A percentile compares a stretch with the other conserved stretches of the same genome.
phyloP scores from a whole-genome alignment of 2,888 invertebrate genomes.

The Antheraea assamensis region DNA sequence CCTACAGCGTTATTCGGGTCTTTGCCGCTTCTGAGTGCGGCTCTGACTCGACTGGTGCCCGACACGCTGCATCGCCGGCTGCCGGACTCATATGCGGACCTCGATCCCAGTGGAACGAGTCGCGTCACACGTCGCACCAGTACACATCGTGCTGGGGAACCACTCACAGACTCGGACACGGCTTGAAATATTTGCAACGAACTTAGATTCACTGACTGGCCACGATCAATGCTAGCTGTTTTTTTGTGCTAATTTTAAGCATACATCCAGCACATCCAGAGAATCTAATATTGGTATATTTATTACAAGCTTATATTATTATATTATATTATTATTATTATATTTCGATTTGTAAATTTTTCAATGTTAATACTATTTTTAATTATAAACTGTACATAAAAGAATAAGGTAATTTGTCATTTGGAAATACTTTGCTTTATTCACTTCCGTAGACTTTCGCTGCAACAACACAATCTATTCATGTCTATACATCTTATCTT shows the following conservation, averaged over 20 bases:
- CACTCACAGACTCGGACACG: background rate
- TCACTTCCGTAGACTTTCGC: too few relatives aligned
- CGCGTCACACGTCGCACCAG: background rate
- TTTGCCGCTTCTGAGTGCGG: constrained; percentile 80
- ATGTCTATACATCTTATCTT: too few relatives aligned
- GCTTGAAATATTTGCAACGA: background rate
- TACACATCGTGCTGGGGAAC: background rate
- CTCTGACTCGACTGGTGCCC: constrained; percentile 79
- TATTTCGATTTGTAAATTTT: too few relatives aligned
- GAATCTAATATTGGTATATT: background rate
- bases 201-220: too few relatives aligned
- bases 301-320: background rate
- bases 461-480: too few relatives aligned
- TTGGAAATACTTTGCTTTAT: too few relatives aligned
- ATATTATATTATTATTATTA: too few relatives aligned
- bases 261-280: background rate
- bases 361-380: too few relatives aligned
- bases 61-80: constrained; percentile 83
- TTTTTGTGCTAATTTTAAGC: background rate
- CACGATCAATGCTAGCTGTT: background rate
- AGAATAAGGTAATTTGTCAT: too few relatives aligned
- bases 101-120: constrained; percentile 35
- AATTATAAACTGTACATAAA: too few relatives aligned
- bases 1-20: constrained; percentile 78
- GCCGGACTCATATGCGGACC: constrained; percentile 83